These are phyloP conservation scores for Myotis myotis DNA, from an alignment of 2,797 vertebrate species.

Conservation along the genomic window DNA sequence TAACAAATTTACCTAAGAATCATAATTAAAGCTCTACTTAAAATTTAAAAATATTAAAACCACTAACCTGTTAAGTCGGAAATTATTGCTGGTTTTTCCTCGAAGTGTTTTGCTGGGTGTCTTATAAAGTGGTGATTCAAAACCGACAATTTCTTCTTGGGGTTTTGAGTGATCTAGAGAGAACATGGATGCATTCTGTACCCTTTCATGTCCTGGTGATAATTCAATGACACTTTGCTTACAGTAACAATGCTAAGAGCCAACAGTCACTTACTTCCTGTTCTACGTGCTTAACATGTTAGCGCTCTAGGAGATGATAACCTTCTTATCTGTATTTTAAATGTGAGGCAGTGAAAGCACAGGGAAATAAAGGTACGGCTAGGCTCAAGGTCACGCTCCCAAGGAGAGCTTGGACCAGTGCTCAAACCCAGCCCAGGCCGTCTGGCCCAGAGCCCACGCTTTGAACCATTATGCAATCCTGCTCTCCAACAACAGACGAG, in stretches of 20 bases:
- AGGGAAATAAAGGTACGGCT: conserved; percentile 29
- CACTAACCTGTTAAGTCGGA: conserved; percentile 88
- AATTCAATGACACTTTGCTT: conserved; percentile 28
- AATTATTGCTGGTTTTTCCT: conserved; percentile 83
- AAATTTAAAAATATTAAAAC: conserved; percentile 33
- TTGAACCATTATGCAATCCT: not conserved
- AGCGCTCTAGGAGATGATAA: not conserved
- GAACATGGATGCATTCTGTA: conserved; percentile 66
- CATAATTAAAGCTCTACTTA: not conserved
- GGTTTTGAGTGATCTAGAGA: conserved; percentile 91
- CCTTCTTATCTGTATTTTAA: not conserved
- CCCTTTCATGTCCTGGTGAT: not conserved
- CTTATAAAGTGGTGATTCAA: conserved; percentile 95
- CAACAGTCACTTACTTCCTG: not conserved
- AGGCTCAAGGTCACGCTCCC: not conserved
- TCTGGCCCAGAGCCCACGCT: not conserved
- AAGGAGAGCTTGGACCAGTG: not conserved
- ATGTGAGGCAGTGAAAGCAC: conserved; percentile 21
- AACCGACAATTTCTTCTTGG: conserved; percentile 88
- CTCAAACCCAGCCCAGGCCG: not conserved
- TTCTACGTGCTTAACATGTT: not conserved
- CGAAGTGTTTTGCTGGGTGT: conserved; percentile 90
- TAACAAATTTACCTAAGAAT: not conserved
- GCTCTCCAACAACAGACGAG: not conserved
- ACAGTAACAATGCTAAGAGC: not conserved